Conservation (phyloP, 2,113 vertebrate species). For the Origma solitaria region DNA sequence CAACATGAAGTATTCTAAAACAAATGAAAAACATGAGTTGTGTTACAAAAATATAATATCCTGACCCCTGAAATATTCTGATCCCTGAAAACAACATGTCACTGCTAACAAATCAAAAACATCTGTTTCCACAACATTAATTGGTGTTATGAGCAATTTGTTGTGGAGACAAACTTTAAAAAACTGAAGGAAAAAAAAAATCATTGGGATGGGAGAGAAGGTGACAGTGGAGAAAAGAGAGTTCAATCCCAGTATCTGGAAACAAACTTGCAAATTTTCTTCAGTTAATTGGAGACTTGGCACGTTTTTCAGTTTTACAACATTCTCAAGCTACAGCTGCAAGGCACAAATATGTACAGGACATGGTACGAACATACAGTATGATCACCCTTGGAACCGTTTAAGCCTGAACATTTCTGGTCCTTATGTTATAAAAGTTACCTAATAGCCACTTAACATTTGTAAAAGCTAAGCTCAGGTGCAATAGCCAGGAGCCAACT, state of each 20-base stretch:
- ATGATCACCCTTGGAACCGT: not conserved
- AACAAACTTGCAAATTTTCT: not conserved
- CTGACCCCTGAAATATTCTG: not conserved
- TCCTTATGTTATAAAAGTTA: not conserved
- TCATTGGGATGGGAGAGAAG: not conserved
- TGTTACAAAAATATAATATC: not conserved
- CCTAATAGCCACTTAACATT: not conserved
- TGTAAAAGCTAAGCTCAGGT: not conserved
- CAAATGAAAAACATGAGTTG: not conserved
- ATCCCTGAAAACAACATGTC: not conserved
- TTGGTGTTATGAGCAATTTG: constrained; percentile 15
- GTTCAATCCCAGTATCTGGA: not conserved
- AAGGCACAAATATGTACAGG: not conserved
- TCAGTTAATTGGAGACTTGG: not conserved
- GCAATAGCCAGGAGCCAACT: not conserved
- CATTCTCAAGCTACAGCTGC: not conserved
- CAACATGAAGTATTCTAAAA: not conserved
- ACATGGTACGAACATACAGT: not conserved
- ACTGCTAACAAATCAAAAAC: constrained; percentile 38
- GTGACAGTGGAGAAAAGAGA: not conserved
- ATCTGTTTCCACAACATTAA: constrained; percentile 43
- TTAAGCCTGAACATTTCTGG: not conserved
- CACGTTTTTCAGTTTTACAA: not conserved
- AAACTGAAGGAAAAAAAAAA: not conserved
- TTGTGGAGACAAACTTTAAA: not conserved